These are phyloP conservation scores for Melanotaenia maccullochi DNA, from an alignment of 2,797 vertebrate species.

Conservation along the genomic window DNA sequence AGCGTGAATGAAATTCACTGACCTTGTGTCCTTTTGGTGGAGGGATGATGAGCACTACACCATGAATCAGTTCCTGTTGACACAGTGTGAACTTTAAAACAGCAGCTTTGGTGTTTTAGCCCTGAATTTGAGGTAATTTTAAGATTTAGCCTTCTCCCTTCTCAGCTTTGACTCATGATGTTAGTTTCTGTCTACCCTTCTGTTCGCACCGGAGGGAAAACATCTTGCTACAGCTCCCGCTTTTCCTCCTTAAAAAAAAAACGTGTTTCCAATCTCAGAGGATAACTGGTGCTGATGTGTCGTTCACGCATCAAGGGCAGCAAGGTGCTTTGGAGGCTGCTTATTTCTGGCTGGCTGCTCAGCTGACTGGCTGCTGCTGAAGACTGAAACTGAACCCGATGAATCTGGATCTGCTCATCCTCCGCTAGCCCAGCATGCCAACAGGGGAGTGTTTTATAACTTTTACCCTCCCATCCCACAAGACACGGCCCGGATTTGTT, in stretches of 20 bases:
- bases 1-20: neutral
- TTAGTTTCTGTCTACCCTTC: constrained; percentile 4
- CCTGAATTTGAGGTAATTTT: neutral
- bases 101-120: neutral
- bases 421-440: constrained; percentile 52
- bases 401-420: constrained; percentile 37
- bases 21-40: neutral
- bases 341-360: constrained; percentile 42
- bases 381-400: constrained; percentile 30
- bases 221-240: constrained; percentile 14
- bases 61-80: constrained; percentile 3
- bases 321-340: constrained; percentile 25
- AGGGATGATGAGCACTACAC: neutral
- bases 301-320: constrained; percentile 41
- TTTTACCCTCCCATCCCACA: constrained; percentile 19
- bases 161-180: neutral
- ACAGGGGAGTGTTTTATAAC: constrained; percentile 41
- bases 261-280: constrained; percentile 34
- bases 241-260: constrained; percentile 33
- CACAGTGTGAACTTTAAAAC: constrained; percentile 2
- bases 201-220: constrained; percentile 18
- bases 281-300: constrained; percentile 48
- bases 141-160: neutral
- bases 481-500: constrained; percentile 29
- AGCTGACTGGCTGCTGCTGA: constrained; percentile 29